phyloP scores from a whole-genome alignment of 1,140 invertebrate species.

The Rhagoletis zephyria region DNA sequence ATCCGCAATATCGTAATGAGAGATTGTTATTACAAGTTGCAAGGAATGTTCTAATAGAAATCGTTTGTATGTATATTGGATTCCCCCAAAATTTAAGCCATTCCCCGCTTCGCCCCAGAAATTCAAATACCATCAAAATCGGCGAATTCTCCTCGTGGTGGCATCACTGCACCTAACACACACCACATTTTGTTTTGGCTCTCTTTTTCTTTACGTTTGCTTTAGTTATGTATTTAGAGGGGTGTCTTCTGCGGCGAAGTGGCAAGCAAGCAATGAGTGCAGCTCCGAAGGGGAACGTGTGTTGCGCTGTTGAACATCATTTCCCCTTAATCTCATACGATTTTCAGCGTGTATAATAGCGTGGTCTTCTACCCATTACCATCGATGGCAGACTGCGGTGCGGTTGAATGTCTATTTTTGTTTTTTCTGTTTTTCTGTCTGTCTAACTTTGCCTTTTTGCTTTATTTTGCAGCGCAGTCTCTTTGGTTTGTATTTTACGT shows the following conservation, averaged over 20 bases:
- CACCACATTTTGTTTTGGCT: slow-evolving; percentile 31
- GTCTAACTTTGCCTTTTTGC: background rate
- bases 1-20: too few species aligned
- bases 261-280: background rate
- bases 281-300: slow-evolving; percentile 6
- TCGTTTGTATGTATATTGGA: too few species aligned
- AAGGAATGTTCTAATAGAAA: too few species aligned
- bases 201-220: background rate
- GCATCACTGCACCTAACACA: too few species aligned
- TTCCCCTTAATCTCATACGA: slow-evolving; percentile 48
- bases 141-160: too few species aligned
- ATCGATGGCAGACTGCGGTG: background rate
- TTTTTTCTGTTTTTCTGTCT: background rate
- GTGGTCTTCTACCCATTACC: slow-evolving; percentile 19
- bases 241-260: slow-evolving; percentile 41
- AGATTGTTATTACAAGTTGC: too few species aligned
- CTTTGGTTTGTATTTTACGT: background rate
- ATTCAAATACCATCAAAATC: too few species aligned
- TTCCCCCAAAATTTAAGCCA: too few species aligned
- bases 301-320: background rate
- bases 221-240: background rate
- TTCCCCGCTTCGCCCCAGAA: too few species aligned
- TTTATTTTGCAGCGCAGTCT: background rate
- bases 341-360: slow-evolving; percentile 51
- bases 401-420: background rate